phyloP scores from a whole-genome alignment of 2,888 invertebrate species.

The Folsomia manolachei region DNA sequence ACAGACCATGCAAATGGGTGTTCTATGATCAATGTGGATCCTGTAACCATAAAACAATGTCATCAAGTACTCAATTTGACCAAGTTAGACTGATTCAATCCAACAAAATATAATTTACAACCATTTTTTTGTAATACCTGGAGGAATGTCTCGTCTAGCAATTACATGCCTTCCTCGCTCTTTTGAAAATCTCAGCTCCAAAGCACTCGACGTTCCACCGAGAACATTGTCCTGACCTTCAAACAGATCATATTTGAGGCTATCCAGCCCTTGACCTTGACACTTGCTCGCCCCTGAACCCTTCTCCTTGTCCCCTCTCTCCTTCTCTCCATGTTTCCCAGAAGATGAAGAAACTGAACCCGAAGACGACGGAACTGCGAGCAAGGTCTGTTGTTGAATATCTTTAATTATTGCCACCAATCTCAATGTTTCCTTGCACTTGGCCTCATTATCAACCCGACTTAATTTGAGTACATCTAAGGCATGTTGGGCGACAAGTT shows the following conservation, averaged over 20 bases:
- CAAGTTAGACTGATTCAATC: too few relatives aligned
- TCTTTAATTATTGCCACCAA: conserved; percentile 42
- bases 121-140: conserved; percentile 45
- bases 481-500: conserved; percentile 27
- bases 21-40: conserved; percentile 56
- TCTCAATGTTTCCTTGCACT: conserved; percentile 40
- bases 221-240: conserved; percentile 26
- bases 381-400: conserved; percentile 34
- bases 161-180: conserved; percentile 42
- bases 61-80: too few relatives aligned
- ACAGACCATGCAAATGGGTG: conserved; percentile 55
- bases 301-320: conserved; percentile 12
- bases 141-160: conserved; percentile 41
- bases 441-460: conserved; percentile 34
- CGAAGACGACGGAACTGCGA: neutral
- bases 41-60: conserved; percentile 50
- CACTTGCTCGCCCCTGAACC: neutral
- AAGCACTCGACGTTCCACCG: conserved; percentile 29
- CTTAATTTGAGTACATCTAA: conserved; percentile 25
- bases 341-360: neutral
- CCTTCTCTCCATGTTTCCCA: neutral
- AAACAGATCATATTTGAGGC: conserved; percentile 14
- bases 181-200: conserved; percentile 33
- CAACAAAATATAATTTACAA: too few relatives aligned
- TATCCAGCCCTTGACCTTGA: conserved; percentile 9